Base-by-base conservation (phyloP, 2,797 vertebrate genomes). In the Lates japonicus region DNA sequence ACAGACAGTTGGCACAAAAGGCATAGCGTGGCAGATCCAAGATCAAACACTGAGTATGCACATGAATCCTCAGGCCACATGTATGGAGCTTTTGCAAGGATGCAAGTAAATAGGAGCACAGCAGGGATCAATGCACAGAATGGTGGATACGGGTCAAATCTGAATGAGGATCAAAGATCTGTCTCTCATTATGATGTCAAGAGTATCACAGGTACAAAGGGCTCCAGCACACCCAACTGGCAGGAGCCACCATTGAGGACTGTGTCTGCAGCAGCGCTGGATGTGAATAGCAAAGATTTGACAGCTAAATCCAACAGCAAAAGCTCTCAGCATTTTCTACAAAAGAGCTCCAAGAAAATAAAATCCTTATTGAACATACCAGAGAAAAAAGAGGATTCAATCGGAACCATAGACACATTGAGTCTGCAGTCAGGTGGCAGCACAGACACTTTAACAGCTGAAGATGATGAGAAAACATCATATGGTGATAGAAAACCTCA, bases 361-460 rank as follows among this genome's bases (percentile, higher is more conserved):
- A 96, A 96, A 52, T 98, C 97, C 0, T 89, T 98, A 31, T 91
- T 98, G 61, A 97, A 97, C 86, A 96, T 98, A 79, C 93, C 96
- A 41, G 97, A 97, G 44, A 98, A 96, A 89, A 97, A 96, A 76
- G 96, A 97, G 49, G 90, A 52, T 70, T 92, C 94, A 17, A 81
- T 93, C 0, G 94, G 93, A 93, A 95, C 78, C 64, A 94, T 94
- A 79, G 92, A 93, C 22, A 88, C 94, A 14, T 81, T 87, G 17
- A 97, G 96, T 87, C 89, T 96, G 25, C 95, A 85, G 73, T 96
- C 96, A 81, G 93, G 83, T 20, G 94, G 94, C 70, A 99, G 98
- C 83, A 96, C 97, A 33, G 96, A 98, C 83, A 98, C 97, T 0
- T 66, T 98, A 83, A 92, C 94, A 80, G 96, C 95, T 19, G 97